Conservation (phyloP, 2,113 vertebrate species). For the Oxyura jamaicensis region DNA sequence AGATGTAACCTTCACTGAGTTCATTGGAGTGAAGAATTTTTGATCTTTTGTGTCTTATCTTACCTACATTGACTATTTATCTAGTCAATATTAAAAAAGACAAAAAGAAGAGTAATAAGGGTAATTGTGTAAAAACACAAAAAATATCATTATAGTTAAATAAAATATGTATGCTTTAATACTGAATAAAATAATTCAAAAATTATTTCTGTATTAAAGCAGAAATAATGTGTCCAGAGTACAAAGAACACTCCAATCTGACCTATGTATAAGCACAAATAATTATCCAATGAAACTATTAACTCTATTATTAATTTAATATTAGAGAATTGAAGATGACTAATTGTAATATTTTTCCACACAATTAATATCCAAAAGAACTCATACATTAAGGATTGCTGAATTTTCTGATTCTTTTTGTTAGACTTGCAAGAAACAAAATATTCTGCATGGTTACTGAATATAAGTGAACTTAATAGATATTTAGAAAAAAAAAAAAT, state of each 20-base stretch:
- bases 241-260: neutral
- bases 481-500: neutral
- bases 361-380: neutral
- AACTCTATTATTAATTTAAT: conserved; percentile 32
- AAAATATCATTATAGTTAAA: neutral
- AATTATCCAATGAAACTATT: neutral
- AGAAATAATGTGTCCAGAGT: neutral
- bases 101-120: neutral
- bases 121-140: neutral
- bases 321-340: neutral
- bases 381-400: neutral
- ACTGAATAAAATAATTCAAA: neutral
- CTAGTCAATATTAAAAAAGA: neutral
- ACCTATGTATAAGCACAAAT: neutral
- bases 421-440: neutral
- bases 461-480: neutral
- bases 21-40: neutral
- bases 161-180: neutral
- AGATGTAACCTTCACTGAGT: neutral
- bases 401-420: neutral
- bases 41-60: neutral
- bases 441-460: neutral
- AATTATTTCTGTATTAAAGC: neutral
- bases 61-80: neutral
- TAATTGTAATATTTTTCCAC: conserved; percentile 1